phyloP scores from a whole-genome alignment of 2,113 vertebrate species.

The Laticauda laticaudata region DNA sequence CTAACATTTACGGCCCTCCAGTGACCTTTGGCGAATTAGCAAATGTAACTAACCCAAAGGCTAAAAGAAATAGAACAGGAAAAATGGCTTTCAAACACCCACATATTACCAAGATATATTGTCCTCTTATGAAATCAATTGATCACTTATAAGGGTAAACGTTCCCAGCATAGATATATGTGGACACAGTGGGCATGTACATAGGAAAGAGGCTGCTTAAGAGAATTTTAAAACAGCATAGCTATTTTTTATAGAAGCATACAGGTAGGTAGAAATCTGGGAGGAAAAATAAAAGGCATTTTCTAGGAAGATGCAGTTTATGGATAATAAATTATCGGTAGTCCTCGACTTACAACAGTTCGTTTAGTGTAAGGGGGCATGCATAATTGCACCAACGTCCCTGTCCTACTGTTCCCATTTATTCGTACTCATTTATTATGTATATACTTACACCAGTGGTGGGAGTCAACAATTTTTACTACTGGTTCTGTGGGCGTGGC shows the following conservation, averaged over 20 bases:
- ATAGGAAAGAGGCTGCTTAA: background rate
- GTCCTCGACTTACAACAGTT: background rate
- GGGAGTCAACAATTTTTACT: too few species aligned
- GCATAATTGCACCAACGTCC: too few species aligned
- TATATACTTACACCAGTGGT: too few species aligned
- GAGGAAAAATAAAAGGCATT: background rate
- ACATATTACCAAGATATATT: constrained; percentile 38
- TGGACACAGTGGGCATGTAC: background rate
- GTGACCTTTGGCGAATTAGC: constrained; percentile 19
- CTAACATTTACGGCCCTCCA: constrained; percentile 4
- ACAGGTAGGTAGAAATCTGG: background rate
- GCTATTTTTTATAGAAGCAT: background rate
- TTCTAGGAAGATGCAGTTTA: background rate
- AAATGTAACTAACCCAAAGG: constrained; percentile 12
- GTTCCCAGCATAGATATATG: background rate
- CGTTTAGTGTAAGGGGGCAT: background rate
- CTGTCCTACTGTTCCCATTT: too few species aligned
- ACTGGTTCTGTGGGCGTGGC: too few species aligned
- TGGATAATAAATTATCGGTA: background rate
- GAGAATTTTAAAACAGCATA: background rate
- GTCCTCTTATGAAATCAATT: constrained; percentile 39
- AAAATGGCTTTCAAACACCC: constrained; percentile 34
- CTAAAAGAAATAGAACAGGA: constrained; percentile 16
- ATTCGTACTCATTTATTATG: too few species aligned
- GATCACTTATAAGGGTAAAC: constrained; percentile 14